Evolutionary conservation across 2,113 vertebrate species (phyloP).

Genomic region (Bostrychus sinensis): DNA sequence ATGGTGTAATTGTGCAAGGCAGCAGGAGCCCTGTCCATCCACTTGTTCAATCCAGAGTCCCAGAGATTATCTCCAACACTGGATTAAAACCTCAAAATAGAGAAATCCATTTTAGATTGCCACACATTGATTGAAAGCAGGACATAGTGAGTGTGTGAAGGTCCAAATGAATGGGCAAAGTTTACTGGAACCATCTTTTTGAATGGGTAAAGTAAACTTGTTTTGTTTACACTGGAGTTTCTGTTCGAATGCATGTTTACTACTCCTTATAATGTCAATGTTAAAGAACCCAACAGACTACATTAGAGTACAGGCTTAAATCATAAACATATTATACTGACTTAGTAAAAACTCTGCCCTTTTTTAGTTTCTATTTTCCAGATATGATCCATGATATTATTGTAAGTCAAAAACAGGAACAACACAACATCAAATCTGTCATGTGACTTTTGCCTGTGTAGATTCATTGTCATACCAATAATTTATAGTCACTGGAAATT

Average conservation of each 20-base stretch:
- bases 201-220: background rate
- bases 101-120: slow-evolving; percentile 80
- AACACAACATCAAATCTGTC: too few relatives aligned
- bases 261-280: background rate
- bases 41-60: slow-evolving; percentile 69
- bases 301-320: background rate
- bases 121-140: slow-evolving; percentile 73
- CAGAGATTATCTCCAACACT: slow-evolving; percentile 77
- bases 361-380: too few relatives aligned
- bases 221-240: background rate
- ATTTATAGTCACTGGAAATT: background rate
- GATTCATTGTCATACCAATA: background rate
- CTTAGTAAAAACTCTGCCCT: too few relatives aligned
- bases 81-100: slow-evolving; percentile 82
- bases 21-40: slow-evolving; percentile 46
- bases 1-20: slow-evolving; percentile 66
- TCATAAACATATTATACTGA: too few relatives aligned
- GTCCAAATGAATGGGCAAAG: slow-evolving; percentile 2
- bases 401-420: too few relatives aligned
- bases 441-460: background rate
- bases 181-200: background rate
- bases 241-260: background rate
- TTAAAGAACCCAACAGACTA: background rate
- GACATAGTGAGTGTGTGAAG: slow-evolving; percentile 35
- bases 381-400: too few relatives aligned